These are phyloP conservation scores for Fistularia tabacaria DNA, from an alignment of 2,797 vertebrate genomes.

Conservation along the genomic window DNA sequence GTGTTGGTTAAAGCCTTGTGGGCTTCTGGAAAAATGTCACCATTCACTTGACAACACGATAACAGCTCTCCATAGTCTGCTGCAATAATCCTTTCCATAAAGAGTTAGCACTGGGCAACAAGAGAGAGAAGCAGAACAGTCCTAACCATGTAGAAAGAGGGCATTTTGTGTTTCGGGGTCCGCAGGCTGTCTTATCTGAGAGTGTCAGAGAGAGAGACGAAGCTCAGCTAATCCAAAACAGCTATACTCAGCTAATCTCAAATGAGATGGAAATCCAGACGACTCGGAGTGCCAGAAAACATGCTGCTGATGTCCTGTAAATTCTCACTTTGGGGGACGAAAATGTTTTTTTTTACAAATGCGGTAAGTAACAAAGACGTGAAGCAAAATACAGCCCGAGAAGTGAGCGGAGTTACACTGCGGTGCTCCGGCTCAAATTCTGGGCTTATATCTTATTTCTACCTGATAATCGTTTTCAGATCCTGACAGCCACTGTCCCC, in stretches of 20 bases:
- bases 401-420: slow-evolving; percentile 24
- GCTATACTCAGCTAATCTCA: slow-evolving; percentile 70
- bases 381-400: slow-evolving; percentile 25
- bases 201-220: slow-evolving; percentile 61
- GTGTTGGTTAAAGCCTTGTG: slow-evolving; percentile 30
- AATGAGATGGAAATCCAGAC: slow-evolving; percentile 74
- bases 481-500: too few relatives aligned
- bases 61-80: slow-evolving; percentile 43
- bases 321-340: slow-evolving; percentile 34
- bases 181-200: slow-evolving; percentile 67
- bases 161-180: slow-evolving; percentile 61
- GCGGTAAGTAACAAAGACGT: slow-evolving; percentile 37
- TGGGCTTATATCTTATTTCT: background rate
- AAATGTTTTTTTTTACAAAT: slow-evolving; percentile 52
- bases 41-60: slow-evolving; percentile 51
- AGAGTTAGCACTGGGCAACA: slow-evolving; percentile 55
- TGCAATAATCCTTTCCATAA: slow-evolving; percentile 58
- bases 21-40: background rate
- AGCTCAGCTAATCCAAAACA: slow-evolving; percentile 67
- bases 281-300: slow-evolving; percentile 58
- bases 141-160: slow-evolving; percentile 64
- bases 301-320: slow-evolving; percentile 43
- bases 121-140: slow-evolving; percentile 49
- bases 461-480: too few relatives aligned
- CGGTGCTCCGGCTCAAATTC: slow-evolving; percentile 18